Evolutionary conservation across 2,113 vertebrate genomes (phyloP), one percentile per base, ranked within the genome.

Genomic region (Dryoscopus gambensis): DNA sequence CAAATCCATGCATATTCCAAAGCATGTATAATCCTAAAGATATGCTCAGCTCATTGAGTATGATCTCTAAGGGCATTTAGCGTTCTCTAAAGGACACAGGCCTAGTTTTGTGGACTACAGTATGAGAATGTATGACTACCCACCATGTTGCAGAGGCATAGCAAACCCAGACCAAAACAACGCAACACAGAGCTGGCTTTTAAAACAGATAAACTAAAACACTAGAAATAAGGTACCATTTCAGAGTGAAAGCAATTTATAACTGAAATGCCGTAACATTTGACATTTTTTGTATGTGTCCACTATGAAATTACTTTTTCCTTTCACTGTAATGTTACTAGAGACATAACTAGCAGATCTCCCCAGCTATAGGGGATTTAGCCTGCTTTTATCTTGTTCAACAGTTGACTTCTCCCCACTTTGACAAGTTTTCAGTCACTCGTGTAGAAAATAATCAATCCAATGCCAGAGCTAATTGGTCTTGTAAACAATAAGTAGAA

Each of bases 401-500:
- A 44, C 7, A 56, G 42, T 35, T 87, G 80, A 76, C 64, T 87
- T 40, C 85, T 91, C 24, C 57, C 50, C 22, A 44, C 40, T 93
- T 77, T 39, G 46, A 81, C 33, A 42, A 87, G 24, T 78, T 91
- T 94, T 60, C 86, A 68, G 56, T 64, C 57, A 78, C 56, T 78
- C 5, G 10, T 49, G 83, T 76, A 82, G 57, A 76, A 94, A 89
- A 95, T 46, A 87, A 92, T 77, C 84, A 87, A 49, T 71, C 53
- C 69, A 93, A 53, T 87, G 74, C 62, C 62, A 84, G 65, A 96
- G 57, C 74, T 96, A 95, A 87, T 63, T 87, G 84, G 89, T 67
- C 42, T 27, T 95, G 93, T 95, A 95, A 96, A 95, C 69, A 87
- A 92, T 93, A 95, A 84, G 85, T 20, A 94, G 53, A 37, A 96